Base-by-base conservation (phyloP, 30 jellyfish, hydroid and myxozoan species). In the Phacellophora camtschatica region DNA sequence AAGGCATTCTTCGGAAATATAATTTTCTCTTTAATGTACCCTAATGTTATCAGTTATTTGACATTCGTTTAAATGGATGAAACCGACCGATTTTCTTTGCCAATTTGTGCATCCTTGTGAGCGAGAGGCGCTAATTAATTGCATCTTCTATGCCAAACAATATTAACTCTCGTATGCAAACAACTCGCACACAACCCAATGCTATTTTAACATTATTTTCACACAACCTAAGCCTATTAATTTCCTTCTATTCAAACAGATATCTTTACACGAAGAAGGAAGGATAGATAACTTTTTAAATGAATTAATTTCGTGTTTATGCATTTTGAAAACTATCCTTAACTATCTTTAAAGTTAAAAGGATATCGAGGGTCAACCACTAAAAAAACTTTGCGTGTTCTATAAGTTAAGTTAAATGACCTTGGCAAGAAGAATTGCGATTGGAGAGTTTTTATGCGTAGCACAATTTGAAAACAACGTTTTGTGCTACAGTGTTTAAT, bases 251-350 rank as follows among this genome's bases (percentile, higher is more conserved):
- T 24, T 8, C 42, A 30, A 23, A 61, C 42, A n/a, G n/a, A 29
- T 36, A 50, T 61, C 49, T 28, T 32, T 61, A 61, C 0, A 23
- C 25, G 50, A 71, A 71, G 71, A 25, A 71, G 84, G 84, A 71
- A 71, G 84, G 68, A 71, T 49, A 71, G 33, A 48, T 71, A 50
- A 32, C 73, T 71, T 18, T 48, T 71, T 71, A 71, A 71, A 71
- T 71, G 56, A 50, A 71, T 71, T 71, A 50, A 24, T 71, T 1
- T 36, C 50, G 29, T 71, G 84, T 71, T 71, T 71, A 71, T 53
- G 51, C 29, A 28, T 32, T 31, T 28, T 71, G 42, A 45, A 25
- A 71, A 50, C 72, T 71, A 34, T 45, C 84, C 34, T 13, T 11
- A 5, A 31, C 27, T 71, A 43, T 53, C 84, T 48, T 48, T 71